phyloP scores from a whole-genome alignment of 2,113 vertebrate species.

The Ornithorhynchus anatinus region DNA sequence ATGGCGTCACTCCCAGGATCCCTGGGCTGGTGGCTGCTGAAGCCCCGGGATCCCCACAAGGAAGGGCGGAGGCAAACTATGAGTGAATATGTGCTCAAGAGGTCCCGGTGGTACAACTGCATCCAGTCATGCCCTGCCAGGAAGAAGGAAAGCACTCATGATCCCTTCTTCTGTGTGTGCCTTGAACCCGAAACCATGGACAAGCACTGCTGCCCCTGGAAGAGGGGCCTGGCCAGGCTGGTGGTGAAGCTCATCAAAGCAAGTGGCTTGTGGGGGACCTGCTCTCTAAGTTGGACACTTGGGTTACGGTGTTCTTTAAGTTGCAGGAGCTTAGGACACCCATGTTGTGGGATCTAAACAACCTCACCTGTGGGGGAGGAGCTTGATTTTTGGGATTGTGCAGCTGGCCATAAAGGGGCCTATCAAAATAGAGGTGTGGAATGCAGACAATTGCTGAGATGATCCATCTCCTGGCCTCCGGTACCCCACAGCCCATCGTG shows the following conservation, averaged over 20 bases:
- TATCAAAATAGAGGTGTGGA: slow-evolving; percentile 82
- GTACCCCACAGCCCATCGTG: slow-evolving; percentile 24
- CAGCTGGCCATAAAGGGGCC: slow-evolving; percentile 6
- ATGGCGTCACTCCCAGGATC: slow-evolving; percentile 49
- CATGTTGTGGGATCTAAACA: slow-evolving; percentile 69
- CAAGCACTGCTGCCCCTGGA: slow-evolving; percentile 76
- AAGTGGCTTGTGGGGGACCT: slow-evolving; percentile 74
- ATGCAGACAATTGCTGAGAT: slow-evolving; percentile 73
- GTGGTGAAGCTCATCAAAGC: slow-evolving; percentile 64
- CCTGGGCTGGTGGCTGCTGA: slow-evolving; percentile 78
- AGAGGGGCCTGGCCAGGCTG: slow-evolving; percentile 72
- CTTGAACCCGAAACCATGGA: slow-evolving; percentile 48
- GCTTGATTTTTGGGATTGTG: slow-evolving; percentile 61
- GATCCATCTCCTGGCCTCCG: slow-evolving; percentile 81
- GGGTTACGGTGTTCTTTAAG: slow-evolving; percentile 68
- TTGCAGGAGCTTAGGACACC: background rate
- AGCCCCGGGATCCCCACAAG: background rate
- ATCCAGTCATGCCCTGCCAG: slow-evolving; percentile 53
- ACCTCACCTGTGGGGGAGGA: slow-evolving; percentile 69
- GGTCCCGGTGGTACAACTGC: slow-evolving; percentile 55
- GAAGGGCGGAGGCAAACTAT: slow-evolving; percentile 72
- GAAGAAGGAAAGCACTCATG: slow-evolving; percentile 27
- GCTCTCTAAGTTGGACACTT: slow-evolving; percentile 69
- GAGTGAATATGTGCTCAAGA: slow-evolving; percentile 59
- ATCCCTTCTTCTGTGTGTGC: slow-evolving; percentile 79